Conservation (phyloP, 1,140 invertebrate genomes). For the Alviniconcha marisindica region DNA sequence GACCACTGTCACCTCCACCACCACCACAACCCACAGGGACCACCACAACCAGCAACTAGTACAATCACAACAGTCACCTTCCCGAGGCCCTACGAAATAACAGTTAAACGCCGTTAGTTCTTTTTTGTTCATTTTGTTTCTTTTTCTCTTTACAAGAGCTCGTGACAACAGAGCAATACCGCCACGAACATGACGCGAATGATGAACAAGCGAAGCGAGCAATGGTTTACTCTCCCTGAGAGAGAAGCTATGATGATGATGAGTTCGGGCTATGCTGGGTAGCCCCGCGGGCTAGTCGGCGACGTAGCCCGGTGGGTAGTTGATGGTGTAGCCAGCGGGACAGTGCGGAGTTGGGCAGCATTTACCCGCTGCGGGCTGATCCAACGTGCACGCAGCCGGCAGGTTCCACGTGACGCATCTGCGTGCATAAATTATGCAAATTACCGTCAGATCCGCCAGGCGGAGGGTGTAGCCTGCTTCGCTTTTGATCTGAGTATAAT, state of each 20-base stretch:
- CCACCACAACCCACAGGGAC: too few relatives aligned
- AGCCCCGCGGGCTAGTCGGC: slow-evolving; percentile 9
- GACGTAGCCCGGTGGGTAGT: slow-evolving; percentile 43
- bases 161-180: not conserved
- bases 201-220: not conserved
- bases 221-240: not conserved
- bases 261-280: not conserved
- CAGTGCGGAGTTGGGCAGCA: slow-evolving; percentile 45
- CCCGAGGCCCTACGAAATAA: too few relatives aligned
- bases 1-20: too few relatives aligned
- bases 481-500: not conserved
- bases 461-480: not conserved
- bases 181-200: not conserved
- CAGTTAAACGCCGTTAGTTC: not conserved
- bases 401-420: slow-evolving; percentile 44
- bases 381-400: slow-evolving; percentile 36
- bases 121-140: too few relatives aligned
- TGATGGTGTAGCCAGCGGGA: slow-evolving; percentile 35
- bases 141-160: not conserved
- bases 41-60: not conserved
- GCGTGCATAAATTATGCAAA: not conserved
- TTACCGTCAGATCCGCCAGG: too few relatives aligned
- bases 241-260: not conserved
- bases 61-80: not conserved
- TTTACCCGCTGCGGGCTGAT: slow-evolving; percentile 38